These are phyloP conservation scores for Dicyrtoma fusca DNA, from an alignment of 2,888 invertebrate genomes.

Conservation along the genomic window DNA sequence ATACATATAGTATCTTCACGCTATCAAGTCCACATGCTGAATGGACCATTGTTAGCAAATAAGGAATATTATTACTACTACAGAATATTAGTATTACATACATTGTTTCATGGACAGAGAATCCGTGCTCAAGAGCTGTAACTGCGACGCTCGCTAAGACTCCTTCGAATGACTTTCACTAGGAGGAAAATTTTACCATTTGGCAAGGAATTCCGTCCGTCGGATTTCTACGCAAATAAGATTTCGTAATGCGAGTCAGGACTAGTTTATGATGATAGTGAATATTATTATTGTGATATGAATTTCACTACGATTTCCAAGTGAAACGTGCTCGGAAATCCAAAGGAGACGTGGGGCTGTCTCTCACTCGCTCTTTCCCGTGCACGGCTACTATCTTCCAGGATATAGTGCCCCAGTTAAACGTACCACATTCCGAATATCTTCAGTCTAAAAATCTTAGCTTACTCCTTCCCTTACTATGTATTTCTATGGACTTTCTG, in stretches of 20 bases:
- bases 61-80: neutral
- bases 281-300: constrained; percentile 36
- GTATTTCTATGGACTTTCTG: no score
- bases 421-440: no score
- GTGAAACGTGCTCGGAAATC: constrained; percentile 22
- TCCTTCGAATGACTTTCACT: neutral
- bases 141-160: neutral
- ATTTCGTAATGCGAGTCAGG: constrained; percentile 33
- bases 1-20: no score
- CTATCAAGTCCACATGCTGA: neutral
- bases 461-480: neutral
- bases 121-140: constrained; percentile 9
- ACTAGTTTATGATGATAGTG: constrained; percentile 33
- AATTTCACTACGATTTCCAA: constrained; percentile 32
- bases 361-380: neutral
- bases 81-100: neutral
- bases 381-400: no score
- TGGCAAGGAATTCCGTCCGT: constrained; percentile 18
- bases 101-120: neutral
- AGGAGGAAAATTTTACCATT: constrained; percentile 7
- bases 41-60: neutral
- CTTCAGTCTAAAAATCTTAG: no score
- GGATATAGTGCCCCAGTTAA: no score
- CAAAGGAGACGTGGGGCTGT: neutral
- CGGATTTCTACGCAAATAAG: constrained; percentile 23